These are phyloP conservation scores for Numenius arquata DNA, from an alignment of 2,113 vertebrate species.

Conservation along the genomic window DNA sequence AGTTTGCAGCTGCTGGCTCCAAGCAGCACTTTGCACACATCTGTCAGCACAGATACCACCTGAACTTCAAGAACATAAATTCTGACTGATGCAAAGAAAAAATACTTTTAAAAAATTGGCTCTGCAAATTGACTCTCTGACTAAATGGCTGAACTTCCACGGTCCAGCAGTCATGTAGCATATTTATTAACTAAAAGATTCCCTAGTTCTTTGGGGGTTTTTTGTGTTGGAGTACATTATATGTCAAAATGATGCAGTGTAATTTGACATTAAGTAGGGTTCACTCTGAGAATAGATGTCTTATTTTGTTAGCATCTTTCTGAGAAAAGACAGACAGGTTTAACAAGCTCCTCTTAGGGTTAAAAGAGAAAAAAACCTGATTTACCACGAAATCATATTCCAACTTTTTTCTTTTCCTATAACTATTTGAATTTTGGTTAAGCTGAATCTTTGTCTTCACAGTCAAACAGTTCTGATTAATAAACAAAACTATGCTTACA, in stretches of 20 bases:
- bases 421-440: not conserved
- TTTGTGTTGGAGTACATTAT: not conserved
- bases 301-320: not conserved
- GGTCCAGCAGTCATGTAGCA: not conserved
- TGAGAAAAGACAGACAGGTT: not conserved
- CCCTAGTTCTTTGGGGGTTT: not conserved
- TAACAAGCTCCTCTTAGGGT: not conserved
- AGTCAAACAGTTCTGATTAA: not conserved
- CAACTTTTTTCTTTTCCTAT: not conserved
- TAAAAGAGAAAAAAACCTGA: not conserved
- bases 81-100: not conserved
- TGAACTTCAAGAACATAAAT: not conserved
- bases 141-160: not conserved
- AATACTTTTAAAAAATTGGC: not conserved
- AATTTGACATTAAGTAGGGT: constrained; percentile 10
- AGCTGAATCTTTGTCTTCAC: not conserved
- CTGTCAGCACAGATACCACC: constrained; percentile 28
- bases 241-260: constrained; percentile 1
- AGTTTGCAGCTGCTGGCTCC: constrained; percentile 12
- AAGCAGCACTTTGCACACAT: not conserved
- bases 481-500: not conserved
- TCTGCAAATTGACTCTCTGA: not conserved
- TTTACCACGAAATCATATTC: not conserved
- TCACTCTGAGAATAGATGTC: constrained; percentile 4
- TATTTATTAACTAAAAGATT: not conserved